Evolutionary conservation across 2,113 vertebrate genomes (phyloP).

Genomic region (Ochotona curzoniae): DNA sequence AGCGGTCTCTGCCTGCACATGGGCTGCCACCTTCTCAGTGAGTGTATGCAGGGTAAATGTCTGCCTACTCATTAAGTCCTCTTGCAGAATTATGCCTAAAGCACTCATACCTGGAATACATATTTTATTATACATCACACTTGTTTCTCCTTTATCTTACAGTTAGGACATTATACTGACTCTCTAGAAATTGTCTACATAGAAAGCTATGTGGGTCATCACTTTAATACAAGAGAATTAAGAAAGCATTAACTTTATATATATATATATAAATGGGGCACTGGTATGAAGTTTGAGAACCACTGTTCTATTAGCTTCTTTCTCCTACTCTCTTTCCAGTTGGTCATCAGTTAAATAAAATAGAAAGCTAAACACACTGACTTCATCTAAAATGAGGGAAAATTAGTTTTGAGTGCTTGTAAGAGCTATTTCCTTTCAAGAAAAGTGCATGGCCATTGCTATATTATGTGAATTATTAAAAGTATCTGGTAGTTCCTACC

Average conservation of each 20-base stretch:
- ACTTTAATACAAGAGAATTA: constrained; percentile 16
- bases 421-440: constrained; percentile 4
- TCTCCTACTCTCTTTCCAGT: background rate
- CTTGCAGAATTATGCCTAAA: constrained; percentile 33
- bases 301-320: background rate
- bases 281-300: background rate
- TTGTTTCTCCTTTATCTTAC: constrained; percentile 35
- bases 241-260: background rate
- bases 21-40: constrained; percentile 18
- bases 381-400: background rate
- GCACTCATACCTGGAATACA: constrained; percentile 46
- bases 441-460: background rate
- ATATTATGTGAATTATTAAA: constrained; percentile 20
- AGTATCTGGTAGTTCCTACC: constrained; percentile 14
- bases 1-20: background rate
- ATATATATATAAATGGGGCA: background rate
- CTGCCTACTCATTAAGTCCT: constrained; percentile 45
- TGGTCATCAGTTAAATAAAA: background rate
- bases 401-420: background rate
- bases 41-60: constrained; percentile 49
- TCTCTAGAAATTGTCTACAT: background rate
- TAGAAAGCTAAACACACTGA: background rate
- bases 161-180: background rate
- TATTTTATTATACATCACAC: constrained; percentile 48
- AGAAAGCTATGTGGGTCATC: background rate